A percentile compares a stretch with the other conserved stretches of the same genome.
Evolutionary conservation across 2,113 vertebrate species (phyloP).

Genomic region (Indicator indicator): DNA sequence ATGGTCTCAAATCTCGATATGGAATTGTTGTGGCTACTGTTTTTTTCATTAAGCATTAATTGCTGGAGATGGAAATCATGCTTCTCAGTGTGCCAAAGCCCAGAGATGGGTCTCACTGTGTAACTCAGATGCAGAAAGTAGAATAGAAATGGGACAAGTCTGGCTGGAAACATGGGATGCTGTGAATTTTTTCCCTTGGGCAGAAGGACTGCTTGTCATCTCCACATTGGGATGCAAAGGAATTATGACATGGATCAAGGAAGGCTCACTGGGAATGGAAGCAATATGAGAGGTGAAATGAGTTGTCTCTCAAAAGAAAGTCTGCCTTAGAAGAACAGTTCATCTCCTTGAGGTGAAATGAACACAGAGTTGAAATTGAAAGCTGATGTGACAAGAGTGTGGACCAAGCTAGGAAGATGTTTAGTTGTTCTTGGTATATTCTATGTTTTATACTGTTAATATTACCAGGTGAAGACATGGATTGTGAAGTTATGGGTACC

Average conservation of each 20-base stretch:
- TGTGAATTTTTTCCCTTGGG: background rate
- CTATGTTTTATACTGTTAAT: background rate
- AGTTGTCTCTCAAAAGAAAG: background rate
- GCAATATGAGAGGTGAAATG: background rate
- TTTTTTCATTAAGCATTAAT: constrained; percentile 59
- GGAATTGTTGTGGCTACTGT: constrained; percentile 46
- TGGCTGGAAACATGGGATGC: background rate
- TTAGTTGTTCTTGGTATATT: background rate
- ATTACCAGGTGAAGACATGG: background rate
- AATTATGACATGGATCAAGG: background rate
- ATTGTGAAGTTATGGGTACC: background rate
- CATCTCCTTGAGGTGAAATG: background rate
- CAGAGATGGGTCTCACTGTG: background rate
- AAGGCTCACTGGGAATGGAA: background rate
- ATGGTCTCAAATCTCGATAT: constrained; percentile 18
- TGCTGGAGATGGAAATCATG: constrained; percentile 10
- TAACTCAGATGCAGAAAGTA: background rate
- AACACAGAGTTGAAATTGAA: background rate
- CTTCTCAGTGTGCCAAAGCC: background rate
- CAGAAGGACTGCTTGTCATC: background rate
- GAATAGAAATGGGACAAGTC: background rate
- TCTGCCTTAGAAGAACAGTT: background rate
- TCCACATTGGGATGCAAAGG: background rate
- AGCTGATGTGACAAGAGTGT: background rate
- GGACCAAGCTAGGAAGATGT: background rate